Evolutionary conservation across 2,113 vertebrate species (phyloP).

Genomic region (Fulmarus glacialis): DNA sequence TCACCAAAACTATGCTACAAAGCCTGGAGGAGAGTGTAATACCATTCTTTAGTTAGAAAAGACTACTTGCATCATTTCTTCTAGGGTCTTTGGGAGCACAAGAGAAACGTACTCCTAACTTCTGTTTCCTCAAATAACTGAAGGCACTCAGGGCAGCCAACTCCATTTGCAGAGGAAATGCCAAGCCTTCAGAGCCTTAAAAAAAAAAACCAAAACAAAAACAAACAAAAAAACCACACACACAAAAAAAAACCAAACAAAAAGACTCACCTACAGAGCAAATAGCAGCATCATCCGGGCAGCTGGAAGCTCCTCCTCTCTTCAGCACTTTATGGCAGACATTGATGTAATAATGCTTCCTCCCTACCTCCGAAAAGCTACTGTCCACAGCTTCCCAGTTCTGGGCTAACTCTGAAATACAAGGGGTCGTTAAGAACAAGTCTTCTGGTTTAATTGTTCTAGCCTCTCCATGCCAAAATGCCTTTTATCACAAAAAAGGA

Average conservation of each 20-base stretch:
- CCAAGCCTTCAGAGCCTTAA: neutral
- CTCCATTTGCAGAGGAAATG: neutral
- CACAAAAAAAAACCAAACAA: neutral
- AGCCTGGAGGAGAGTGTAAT: neutral
- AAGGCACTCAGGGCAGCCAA: neutral
- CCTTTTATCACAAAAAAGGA: neutral
- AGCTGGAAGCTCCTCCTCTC: conserved; percentile 73
- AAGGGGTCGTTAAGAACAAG: neutral
- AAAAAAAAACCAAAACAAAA: neutral
- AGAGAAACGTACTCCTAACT: neutral
- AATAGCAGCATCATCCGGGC: conserved; percentile 81
- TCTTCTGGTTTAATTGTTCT: neutral
- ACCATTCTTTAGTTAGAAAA: neutral
- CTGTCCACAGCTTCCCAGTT: conserved; percentile 92
- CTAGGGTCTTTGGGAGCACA: neutral
- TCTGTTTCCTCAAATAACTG: neutral
- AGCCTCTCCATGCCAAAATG: neutral
- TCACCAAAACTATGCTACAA: neutral
- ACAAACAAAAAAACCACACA: neutral
- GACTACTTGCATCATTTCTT: neutral
- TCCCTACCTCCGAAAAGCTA: conserved; percentile 60
- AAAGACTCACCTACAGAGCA: conserved; percentile 88
- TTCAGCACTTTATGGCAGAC: conserved; percentile 87
- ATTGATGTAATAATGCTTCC: conserved; percentile 85
- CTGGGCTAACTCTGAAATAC: conserved; percentile 75